Evolutionary conservation across 2,113 vertebrate genomes (phyloP).

Genomic region (Laterallus jamaicensis): DNA sequence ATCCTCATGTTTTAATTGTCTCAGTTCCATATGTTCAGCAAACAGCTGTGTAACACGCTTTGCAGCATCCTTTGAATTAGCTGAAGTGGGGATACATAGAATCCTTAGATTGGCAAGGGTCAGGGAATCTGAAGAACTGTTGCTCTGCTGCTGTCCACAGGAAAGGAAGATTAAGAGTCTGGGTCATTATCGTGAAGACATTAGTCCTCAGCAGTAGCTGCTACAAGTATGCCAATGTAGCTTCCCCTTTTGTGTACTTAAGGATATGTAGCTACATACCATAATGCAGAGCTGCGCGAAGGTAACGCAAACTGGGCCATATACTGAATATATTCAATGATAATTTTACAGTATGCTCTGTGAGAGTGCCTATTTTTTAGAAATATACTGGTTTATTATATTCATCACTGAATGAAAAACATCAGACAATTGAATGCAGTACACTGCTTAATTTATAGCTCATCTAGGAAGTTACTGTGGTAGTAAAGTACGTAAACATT

Average conservation of each 20-base stretch:
- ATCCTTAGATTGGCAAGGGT: neutral
- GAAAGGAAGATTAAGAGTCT: neutral
- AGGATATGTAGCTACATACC: neutral
- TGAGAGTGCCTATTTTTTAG: neutral
- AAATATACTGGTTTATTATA: neutral
- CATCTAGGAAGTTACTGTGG: neutral
- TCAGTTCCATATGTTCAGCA: neutral
- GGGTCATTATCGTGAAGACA: neutral
- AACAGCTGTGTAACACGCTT: neutral
- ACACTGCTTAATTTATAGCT: neutral
- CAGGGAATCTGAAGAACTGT: neutral
- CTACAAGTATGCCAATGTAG: too few species aligned
- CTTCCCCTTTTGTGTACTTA: neutral
- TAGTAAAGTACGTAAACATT: neutral
- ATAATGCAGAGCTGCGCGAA: neutral
- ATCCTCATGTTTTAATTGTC: neutral
- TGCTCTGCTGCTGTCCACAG: neutral
- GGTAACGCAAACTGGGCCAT: neutral
- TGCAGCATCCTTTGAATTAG: neutral
- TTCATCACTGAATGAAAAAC: neutral
- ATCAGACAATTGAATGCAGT: neutral
- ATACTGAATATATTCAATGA: neutral
- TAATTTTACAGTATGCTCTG: neutral
- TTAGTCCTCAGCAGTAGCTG: neutral
- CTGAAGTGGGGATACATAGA: neutral